Base-by-base conservation (phyloP, 2,888 invertebrate species). In the Callinectes sapidus region DNA sequence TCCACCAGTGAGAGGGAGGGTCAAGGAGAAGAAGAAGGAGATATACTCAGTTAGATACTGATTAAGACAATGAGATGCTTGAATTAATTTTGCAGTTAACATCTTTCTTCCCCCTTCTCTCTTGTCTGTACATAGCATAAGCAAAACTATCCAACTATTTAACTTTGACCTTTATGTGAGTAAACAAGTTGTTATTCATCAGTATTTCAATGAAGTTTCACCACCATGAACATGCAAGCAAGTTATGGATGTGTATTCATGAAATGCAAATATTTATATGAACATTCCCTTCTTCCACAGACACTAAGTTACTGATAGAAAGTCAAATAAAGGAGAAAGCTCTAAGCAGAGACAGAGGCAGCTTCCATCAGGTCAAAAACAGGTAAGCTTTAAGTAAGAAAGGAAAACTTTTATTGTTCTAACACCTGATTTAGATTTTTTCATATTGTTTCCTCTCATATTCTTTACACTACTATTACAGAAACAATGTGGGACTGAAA, bases 161-260 rank as follows among this genome's bases (percentile, higher is more conserved):
- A 81, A 18, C 77, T 81, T 81, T 14, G 81, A 81, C 35, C 16
- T 14, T 2, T 23, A 81, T 16, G 35, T 16, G 35, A 81, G 32
- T 81, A 35, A 77, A 13, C 6, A 35, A 2, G 16, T 8, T 16
- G 14, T 81, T 81, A 32, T 18, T 81, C 35, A 2, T 81, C 81
- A 81, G 32, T 81, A 35, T 81, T 81, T 35, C 13, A 81, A 35
- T 35, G 13, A 13, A 35, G 35, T 32, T 35, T 35, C 10, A 81
- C 35, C 81, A 81, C 81, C 81, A 71, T 71, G 13, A n/a, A 71
- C 28, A 71, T 81, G 35, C 81, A 81, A 35, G 35, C 81, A 81
- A 81, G 2, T 35, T n/a, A 81, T 35, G 32, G 32, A 81, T 35
- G 14, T n/a, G 81, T 81, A 35, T 35, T 35, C 6, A 35, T 81